A percentile compares a stretch with the other conserved stretches of the same genome.
These are phyloP conservation scores for Hydropsyche tenuis DNA, from an alignment of 1,140 invertebrate species.

Conservation along the genomic window DNA sequence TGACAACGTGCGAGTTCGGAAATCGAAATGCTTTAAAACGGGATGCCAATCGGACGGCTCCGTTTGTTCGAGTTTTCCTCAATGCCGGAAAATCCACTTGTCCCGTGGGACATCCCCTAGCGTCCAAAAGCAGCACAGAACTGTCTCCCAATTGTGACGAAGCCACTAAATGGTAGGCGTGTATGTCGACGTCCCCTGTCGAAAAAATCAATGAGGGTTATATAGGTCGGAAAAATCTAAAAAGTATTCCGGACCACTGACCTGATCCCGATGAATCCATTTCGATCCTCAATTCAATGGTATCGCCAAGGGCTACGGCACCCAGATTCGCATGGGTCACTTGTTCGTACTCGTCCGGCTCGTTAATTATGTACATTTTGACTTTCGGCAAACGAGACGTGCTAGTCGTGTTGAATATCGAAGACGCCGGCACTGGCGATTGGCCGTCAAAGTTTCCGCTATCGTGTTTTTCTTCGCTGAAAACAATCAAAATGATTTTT, in stretches of 20 bases:
- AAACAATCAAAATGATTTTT: conserved; percentile 8
- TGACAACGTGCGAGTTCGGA: conserved; percentile 70
- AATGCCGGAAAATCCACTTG: conserved; percentile 63
- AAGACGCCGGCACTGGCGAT: conserved; percentile 42
- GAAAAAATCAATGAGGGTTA: background rate
- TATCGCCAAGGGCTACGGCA: conserved; percentile 57
- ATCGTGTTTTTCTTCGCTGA: conserved; percentile 41
- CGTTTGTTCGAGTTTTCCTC: conserved; percentile 56
- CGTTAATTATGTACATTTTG: conserved; percentile 59
- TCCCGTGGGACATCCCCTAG: conserved; percentile 68
- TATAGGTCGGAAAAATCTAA: no score
- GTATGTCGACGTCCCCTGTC: conserved; percentile 55
- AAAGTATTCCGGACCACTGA: background rate
- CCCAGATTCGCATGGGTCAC: conserved; percentile 42
- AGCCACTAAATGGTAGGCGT: conserved; percentile 64
- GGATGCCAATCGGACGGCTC: conserved; percentile 56
- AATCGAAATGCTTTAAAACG: conserved; percentile 76
- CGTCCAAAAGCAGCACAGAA: conserved; percentile 66
- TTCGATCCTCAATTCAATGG: conserved; percentile 59
- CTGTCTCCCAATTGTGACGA: conserved; percentile 61
- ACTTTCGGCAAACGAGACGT: conserved; percentile 50
- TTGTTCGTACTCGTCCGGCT: conserved; percentile 48
- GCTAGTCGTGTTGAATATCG: conserved; percentile 46
- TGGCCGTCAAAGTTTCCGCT: conserved; percentile 30
- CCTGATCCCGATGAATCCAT: conserved; percentile 46